Evolutionary conservation across 1,140 invertebrate genomes (phyloP).

Genomic region (Zaprionus camerounensis): DNA sequence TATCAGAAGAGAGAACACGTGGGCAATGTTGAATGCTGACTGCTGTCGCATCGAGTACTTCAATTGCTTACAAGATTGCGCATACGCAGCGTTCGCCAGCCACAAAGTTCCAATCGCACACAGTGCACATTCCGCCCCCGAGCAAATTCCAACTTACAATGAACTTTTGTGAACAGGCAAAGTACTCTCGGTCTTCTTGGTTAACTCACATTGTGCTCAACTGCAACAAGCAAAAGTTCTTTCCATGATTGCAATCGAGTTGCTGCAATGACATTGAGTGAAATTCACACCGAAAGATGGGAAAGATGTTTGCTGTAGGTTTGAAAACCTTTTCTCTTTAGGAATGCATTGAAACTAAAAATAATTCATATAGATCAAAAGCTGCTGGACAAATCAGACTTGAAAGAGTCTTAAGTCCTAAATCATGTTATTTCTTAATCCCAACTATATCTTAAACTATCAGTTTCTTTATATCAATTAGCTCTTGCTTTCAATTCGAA

Average conservation of each 20-base stretch:
- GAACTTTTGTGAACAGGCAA: constrained; percentile 9
- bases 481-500: neutral
- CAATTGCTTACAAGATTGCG: constrained; percentile 36
- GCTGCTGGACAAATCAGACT: too few species aligned
- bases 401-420: too few species aligned
- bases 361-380: too few species aligned
- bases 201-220: constrained; percentile 16
- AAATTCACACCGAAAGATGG: neutral
- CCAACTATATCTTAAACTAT: neutral
- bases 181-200: constrained; percentile 1
- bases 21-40: neutral
- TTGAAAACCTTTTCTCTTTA: too few species aligned
- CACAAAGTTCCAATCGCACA: constrained; percentile 19
- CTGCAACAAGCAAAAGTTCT: constrained; percentile 37
- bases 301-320: neutral
- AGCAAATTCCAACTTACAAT: constrained; percentile 16
- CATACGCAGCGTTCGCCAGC: constrained; percentile 34
- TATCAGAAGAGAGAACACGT: constrained; percentile 12
- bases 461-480: neutral
- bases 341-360: too few species aligned
- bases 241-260: constrained; percentile 49
- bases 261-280: constrained; percentile 32
- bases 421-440: neutral
- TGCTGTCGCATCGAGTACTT: constrained; percentile 21
- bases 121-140: neutral